These are phyloP conservation scores for Enhydra lutris DNA, from an alignment of 2,113 vertebrate genomes.

Conservation along the genomic window DNA sequence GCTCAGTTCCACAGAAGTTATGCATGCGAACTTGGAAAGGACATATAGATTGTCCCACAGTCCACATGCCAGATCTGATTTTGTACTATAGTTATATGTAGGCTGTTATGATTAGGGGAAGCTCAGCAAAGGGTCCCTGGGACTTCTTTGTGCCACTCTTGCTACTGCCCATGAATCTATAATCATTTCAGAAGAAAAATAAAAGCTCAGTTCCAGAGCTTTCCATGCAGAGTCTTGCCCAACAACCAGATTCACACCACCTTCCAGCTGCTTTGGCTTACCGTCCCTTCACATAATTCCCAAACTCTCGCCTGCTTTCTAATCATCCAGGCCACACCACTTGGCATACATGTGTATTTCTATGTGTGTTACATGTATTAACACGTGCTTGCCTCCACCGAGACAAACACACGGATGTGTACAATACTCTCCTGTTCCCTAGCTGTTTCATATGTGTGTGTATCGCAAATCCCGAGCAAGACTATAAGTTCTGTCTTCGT, in stretches of 20 bases:
- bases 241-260: background rate
- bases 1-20: background rate
- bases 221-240: background rate
- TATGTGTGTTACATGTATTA: background rate
- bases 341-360: background rate
- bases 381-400: background rate
- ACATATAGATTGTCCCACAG: background rate
- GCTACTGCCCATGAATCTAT: background rate
- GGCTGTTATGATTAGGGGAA: background rate
- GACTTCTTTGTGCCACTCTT: background rate
- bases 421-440: background rate
- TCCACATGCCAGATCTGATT: background rate
- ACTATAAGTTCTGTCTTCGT: background rate
- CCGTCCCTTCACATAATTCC: background rate
- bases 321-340: background rate
- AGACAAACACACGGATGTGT: background rate
- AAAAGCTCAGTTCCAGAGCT: background rate
- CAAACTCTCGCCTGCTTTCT: background rate
- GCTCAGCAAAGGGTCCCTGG: background rate
- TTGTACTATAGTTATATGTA: background rate
- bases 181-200: conserved; percentile 25
- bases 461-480: background rate
- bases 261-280: background rate
- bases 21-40: background rate
- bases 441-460: background rate